A percentile compares a stretch with the other conserved stretches of the same genome.
phyloP scores from a whole-genome alignment of 2,888 invertebrate species.

The Auanema freiburgensis region DNA sequence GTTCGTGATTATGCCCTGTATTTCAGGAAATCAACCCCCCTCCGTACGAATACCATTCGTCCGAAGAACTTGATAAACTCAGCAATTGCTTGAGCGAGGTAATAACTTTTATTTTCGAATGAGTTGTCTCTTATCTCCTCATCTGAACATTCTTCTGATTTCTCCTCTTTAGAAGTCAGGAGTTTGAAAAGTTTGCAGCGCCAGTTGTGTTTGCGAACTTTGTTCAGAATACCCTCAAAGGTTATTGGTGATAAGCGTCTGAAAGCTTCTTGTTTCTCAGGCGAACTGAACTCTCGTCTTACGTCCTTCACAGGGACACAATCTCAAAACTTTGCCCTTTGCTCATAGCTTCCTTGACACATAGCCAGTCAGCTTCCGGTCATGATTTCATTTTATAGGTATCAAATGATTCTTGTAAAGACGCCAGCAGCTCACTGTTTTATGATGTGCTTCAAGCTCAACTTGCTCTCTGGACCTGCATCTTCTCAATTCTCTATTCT shows the following conservation, averaged over 20 bases:
- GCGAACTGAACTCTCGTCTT: too few relatives aligned
- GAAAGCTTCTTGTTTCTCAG: too few relatives aligned
- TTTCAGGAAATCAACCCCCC: slow-evolving; percentile 21
- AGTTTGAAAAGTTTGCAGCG: neutral
- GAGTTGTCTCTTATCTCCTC: neutral
- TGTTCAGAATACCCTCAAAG: neutral
- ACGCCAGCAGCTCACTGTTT: slow-evolving; percentile 32
- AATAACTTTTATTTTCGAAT: slow-evolving; percentile 4
- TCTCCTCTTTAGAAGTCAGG: neutral
- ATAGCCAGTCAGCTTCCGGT: neutral
- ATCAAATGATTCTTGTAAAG: slow-evolving; percentile 37
- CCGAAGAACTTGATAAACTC: slow-evolving; percentile 60
- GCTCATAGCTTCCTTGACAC: neutral
- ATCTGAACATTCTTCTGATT: slow-evolving; percentile 1
- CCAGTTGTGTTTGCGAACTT: neutral
- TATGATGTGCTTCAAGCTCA: slow-evolving; percentile 56
- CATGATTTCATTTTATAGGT: slow-evolving; percentile 32
- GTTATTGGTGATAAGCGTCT: neutral
- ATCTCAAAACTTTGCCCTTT: too few relatives aligned
- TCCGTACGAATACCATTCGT: slow-evolving; percentile 32
- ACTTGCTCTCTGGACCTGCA: slow-evolving; percentile 60
- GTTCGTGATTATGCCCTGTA: neutral
- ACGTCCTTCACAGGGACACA: too few relatives aligned
- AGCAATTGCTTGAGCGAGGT: slow-evolving; percentile 61
- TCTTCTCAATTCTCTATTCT: slow-evolving; percentile 57